A percentile compares a stretch with the other conserved stretches of the same genome.
These are phyloP conservation scores for Limanda limanda DNA, from an alignment of 2,113 vertebrate genomes.

Conservation along the genomic window DNA sequence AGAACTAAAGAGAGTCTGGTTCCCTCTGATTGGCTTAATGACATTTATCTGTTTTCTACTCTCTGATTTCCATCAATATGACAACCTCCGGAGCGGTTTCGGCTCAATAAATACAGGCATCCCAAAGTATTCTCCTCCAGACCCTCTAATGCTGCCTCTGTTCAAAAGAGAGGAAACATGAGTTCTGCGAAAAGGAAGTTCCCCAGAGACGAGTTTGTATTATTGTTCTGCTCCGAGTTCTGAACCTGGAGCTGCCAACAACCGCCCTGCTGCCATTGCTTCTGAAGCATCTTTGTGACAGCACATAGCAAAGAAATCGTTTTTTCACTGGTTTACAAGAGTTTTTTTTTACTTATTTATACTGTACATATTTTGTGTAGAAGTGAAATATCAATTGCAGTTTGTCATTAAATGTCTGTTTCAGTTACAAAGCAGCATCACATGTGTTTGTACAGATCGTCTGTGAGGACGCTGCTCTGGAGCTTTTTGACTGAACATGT, in stretches of 20 bases:
- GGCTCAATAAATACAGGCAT: constrained; percentile 31
- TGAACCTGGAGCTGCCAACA: background rate
- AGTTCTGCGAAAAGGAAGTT: background rate
- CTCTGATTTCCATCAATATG: constrained; percentile 44
- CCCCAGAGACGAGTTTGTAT: background rate
- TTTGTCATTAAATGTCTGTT: constrained; percentile 14
- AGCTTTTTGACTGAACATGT: constrained; percentile 1
- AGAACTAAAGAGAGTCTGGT: constrained; percentile 37
- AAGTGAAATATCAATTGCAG: constrained; percentile 15
- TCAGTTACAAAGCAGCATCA: background rate
- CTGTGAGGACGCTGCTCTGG: background rate
- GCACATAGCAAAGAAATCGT: background rate
- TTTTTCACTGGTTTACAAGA: no score
- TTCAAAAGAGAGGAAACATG: constrained; percentile 8
- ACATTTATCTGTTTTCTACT: constrained; percentile 36
- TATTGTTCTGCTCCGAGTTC: constrained; percentile 7
- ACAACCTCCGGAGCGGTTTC: constrained; percentile 49
- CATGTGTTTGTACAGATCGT: background rate
- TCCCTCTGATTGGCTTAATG: constrained; percentile 53
- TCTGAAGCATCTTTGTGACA: constrained; percentile 12
- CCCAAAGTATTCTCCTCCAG: background rate
- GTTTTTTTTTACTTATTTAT: constrained; percentile 52
- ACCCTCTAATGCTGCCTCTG: background rate
- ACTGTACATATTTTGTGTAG: constrained; percentile 49
- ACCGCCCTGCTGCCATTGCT: constrained; percentile 18